Evolutionary conservation across 2,888 invertebrate species (phyloP).

Genomic region (Limenitis camilla): DNA sequence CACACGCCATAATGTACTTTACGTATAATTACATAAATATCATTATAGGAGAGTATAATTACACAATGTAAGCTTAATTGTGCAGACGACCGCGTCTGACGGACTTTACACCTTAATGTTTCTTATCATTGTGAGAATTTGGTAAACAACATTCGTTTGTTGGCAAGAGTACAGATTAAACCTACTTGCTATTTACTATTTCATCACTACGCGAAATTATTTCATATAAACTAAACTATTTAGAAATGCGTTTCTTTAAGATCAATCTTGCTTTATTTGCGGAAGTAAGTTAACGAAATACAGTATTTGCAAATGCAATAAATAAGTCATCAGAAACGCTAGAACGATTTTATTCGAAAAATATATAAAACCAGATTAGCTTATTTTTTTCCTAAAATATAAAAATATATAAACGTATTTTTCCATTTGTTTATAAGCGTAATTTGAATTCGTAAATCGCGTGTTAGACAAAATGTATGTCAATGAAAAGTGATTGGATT

Average conservation of each 20-base stretch:
- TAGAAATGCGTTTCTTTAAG: too few relatives aligned
- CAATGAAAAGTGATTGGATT: constrained; percentile 19
- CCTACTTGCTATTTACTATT: constrained; percentile 18
- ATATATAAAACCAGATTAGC: background rate
- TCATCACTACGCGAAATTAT: constrained; percentile 19
- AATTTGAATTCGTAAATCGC: constrained; percentile 7
- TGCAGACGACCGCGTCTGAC: constrained; percentile 23
- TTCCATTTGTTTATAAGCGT: background rate
- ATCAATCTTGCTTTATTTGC: too few relatives aligned
- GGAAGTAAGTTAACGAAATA: too few relatives aligned
- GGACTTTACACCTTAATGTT: constrained; percentile 32
- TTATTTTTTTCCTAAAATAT: background rate
- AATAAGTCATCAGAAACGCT: too few relatives aligned
- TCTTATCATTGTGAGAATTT: constrained; percentile 28
- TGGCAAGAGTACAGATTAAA: constrained; percentile 24
- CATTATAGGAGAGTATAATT: constrained; percentile 10
- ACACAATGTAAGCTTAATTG: constrained; percentile 16
- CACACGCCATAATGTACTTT: background rate
- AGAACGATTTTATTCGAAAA: too few relatives aligned
- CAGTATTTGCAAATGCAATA: too few relatives aligned
- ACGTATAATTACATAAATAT: background rate
- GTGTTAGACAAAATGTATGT: constrained; percentile 15
- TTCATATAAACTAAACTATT: constrained; percentile 1
- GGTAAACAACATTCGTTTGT: constrained; percentile 27
- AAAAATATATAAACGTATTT: too few relatives aligned